Conservation (phyloP, 2,888 invertebrate genomes). For the Morinoia aosen region DNA sequence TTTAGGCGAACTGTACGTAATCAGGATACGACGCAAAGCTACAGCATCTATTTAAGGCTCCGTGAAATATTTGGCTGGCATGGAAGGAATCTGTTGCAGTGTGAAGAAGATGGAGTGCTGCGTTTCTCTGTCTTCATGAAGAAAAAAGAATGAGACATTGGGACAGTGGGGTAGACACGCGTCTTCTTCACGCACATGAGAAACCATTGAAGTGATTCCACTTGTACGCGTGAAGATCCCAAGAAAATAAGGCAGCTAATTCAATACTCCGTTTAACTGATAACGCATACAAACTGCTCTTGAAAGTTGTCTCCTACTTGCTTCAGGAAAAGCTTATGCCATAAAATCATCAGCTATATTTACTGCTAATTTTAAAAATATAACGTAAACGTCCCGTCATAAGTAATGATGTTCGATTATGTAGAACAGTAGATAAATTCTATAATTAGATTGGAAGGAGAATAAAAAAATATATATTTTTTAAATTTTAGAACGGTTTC, state of each 20-base stretch:
- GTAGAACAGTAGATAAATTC: no score
- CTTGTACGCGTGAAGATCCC: background rate
- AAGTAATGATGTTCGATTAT: no score
- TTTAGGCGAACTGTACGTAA: no score
- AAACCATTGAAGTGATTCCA: no score
- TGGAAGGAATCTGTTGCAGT: background rate
- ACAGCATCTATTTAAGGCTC: no score
- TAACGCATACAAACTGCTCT: background rate
- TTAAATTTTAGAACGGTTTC: no score
- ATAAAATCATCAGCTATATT: background rate
- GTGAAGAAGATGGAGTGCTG: background rate
- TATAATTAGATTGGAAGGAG: no score
- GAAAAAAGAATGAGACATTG: background rate
- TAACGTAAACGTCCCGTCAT: background rate
- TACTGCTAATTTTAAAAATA: background rate
- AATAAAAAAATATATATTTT: no score
- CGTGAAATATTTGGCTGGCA: background rate
- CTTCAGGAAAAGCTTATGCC: background rate
- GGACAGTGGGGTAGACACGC: background rate
- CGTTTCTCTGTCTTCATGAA: background rate
- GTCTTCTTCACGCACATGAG: background rate
- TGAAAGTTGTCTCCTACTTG: background rate
- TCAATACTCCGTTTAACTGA: background rate
- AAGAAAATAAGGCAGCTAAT: background rate
- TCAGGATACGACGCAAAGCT: no score